Evolutionary conservation across 2,113 vertebrate species (phyloP), one percentile per base, ranked within the genome.

Genomic region (Scomber colias): DNA sequence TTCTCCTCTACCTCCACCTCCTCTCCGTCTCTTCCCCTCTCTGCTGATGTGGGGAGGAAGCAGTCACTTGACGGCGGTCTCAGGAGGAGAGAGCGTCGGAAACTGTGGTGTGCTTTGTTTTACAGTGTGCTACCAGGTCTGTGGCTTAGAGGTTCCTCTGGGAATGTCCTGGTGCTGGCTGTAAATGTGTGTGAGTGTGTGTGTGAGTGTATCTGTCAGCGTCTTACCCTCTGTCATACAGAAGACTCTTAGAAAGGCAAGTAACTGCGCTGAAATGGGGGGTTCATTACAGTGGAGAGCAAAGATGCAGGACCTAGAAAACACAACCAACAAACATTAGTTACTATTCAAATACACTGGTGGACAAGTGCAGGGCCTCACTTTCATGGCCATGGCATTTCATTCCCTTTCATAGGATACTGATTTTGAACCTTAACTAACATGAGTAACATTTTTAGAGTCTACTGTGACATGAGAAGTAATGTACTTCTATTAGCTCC

Each of bases 241-340:
- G 95, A 99, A 99, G 5, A 99, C 98, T 49, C 98, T 95, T 46
- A 99, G 96, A 82, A 99, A 99, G 86, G 98, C 98, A 78, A 99
- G 93, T 27, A 99, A 97, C 87, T 99, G 98, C 62, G 98, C 97
- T 19, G 97, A 98, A 73, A 99, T 97, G 11, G 98, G 97, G 0
- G 97, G 97, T 77, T 99, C 98, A 3, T 95, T 97, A 59, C 95
- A 95, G 79, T 99, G 97, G 83, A 99, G 87, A 4, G 97, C 97
- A 77, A 99, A 99, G 55, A 99, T 94, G 67, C 97, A 99, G 59
- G 97, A 99, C 78, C 98, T 99, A 27, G 92, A 75, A 46, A 77
- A 35, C 10, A 19, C 12, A 77, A 27, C 46, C 68, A 3, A 44
- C 1, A 12, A 57, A 65, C 10, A 9, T 67, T 8, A 65, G 6